These are phyloP conservation scores for Acipenser transmontanus DNA, from an alignment of 2,797 vertebrate species.

Conservation along the genomic window DNA sequence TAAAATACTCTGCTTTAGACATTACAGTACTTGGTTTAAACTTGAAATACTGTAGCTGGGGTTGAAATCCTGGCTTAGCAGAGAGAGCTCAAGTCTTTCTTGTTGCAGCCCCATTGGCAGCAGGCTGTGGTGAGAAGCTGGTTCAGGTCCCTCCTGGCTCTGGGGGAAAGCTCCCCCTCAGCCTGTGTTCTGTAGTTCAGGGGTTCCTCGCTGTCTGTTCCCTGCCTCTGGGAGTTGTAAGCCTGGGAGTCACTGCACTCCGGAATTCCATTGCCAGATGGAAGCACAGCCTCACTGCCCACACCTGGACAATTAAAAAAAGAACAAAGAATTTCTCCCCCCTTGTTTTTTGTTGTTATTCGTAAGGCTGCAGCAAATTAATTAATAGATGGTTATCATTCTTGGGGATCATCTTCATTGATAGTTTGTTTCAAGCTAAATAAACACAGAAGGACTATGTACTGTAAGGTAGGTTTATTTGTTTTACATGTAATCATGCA, in stretches of 20 bases:
- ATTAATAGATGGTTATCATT: neutral
- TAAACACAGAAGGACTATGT: too few species aligned
- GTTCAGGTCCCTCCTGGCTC: conserved; percentile 36
- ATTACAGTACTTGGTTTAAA: too few species aligned
- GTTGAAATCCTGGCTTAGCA: conserved; percentile 37
- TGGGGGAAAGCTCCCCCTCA: neutral
- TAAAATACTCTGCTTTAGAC: too few species aligned
- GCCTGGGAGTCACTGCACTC: neutral
- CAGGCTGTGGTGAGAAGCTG: conserved; percentile 40
- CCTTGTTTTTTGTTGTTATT: neutral
- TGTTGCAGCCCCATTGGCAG: conserved; percentile 53
- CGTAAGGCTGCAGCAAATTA: neutral
- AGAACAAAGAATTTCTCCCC: too few species aligned
- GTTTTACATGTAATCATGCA: too few species aligned
- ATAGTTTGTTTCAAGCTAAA: too few species aligned
- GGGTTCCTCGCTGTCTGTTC: conserved; percentile 33
- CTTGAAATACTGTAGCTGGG: too few species aligned
- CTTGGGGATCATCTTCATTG: too few species aligned
- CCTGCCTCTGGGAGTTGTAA: neutral
- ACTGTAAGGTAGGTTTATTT: too few species aligned
- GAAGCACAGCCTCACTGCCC: conserved; percentile 23
- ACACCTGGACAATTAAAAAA: conserved; percentile 28
- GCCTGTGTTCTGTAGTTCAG: conserved; percentile 18
- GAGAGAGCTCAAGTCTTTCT: conserved; percentile 50
- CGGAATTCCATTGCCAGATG: too few species aligned